Base-by-base conservation (phyloP, 2,888 invertebrate species). In the Latrodectus elegans region DNA sequence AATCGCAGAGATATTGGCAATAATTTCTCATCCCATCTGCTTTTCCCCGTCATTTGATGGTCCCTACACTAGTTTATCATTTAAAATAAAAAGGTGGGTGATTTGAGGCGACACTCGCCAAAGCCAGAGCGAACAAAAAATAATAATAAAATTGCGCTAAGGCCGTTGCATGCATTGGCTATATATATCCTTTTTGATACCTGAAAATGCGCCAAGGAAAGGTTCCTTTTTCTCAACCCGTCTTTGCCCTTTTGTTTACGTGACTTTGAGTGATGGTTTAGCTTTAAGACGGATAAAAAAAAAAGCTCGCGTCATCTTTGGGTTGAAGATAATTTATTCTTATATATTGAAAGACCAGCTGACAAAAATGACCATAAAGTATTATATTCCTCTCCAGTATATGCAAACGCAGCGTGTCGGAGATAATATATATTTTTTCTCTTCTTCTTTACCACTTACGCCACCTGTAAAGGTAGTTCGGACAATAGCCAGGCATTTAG, bases 351-450 rank as follows among this genome's bases (percentile, higher is more conserved):
- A 87, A 87, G 81, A 87, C 86, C 78, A 64, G 76, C 72, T 87
- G 86, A 87, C 86, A 81, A 87, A 87, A 82, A 81, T 87, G 86
- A 87, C 86, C 86, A 82, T 87, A 87, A 87, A 87, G 81, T 87
- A 87, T 81, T 65, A 77, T 72, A 75, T 79, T 53, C 75, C 73
- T 65, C 71, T 51, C 85, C 70, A 64, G 38, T 71, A 55, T 80
- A 70, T 78, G 78, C 75, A 85, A 85, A 85, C 85, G 75, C 38
- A 26, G 74, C 80, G 80, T 86, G 80, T 80, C 85, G 26, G 53
- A 65, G 73, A 68, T 15, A 51, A 65, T 49, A 64, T 77, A 71
- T 83, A n/a, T 84, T 75, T 76, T 55, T 51, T 49, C 49, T 77
- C 65, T 65, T 64, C 52, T 52, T 51, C 79, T 53, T 70, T 77